Conservation (phyloP, 2,888 invertebrate genomes). For the Oxytorus armatus region DNA sequence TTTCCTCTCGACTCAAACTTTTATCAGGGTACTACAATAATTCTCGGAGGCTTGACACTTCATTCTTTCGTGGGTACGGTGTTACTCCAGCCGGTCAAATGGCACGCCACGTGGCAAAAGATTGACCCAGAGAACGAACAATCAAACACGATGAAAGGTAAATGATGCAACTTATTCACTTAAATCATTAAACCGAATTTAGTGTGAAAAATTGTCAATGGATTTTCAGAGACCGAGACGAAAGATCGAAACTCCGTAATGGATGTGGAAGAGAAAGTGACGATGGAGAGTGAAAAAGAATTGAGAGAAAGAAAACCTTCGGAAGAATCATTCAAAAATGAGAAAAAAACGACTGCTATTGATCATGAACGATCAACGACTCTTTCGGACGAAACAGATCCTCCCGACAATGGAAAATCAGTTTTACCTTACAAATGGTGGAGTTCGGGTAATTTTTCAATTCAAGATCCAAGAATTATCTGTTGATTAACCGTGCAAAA, state of each 20-base stretch:
- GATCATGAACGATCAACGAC: constrained; percentile 34
- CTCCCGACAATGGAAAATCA: background rate
- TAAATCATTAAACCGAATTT: background rate
- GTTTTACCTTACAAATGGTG: constrained; percentile 62
- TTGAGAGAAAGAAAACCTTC: constrained; percentile 4
- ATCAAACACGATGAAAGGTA: constrained; percentile 61
- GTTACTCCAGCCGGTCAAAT: constrained; percentile 89
- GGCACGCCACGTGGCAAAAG: constrained; percentile 85
- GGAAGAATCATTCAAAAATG: background rate
- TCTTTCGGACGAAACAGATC: constrained; percentile 9
- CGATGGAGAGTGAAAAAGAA: constrained; percentile 13
- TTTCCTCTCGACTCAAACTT: constrained; percentile 17
- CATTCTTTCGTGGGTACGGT: constrained; percentile 87
- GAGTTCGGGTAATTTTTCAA: constrained; percentile 64
- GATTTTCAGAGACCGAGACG: constrained; percentile 40
- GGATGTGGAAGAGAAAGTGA: background rate
- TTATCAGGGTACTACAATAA: constrained; percentile 86
- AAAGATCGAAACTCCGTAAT: background rate
- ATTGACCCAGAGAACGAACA: constrained; percentile 70
- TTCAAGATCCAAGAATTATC: background rate
- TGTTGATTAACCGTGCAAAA: background rate
- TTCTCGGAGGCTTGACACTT: constrained; percentile 87
- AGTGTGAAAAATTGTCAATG: constrained; percentile 1
- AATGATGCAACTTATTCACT: constrained; percentile 16
- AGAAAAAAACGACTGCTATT: constrained; percentile 12